A percentile compares a stretch with the other conserved stretches of the same genome.
Evolutionary conservation across 2,113 vertebrate genomes (phyloP).

Genomic region (Apteryx owenii): DNA sequence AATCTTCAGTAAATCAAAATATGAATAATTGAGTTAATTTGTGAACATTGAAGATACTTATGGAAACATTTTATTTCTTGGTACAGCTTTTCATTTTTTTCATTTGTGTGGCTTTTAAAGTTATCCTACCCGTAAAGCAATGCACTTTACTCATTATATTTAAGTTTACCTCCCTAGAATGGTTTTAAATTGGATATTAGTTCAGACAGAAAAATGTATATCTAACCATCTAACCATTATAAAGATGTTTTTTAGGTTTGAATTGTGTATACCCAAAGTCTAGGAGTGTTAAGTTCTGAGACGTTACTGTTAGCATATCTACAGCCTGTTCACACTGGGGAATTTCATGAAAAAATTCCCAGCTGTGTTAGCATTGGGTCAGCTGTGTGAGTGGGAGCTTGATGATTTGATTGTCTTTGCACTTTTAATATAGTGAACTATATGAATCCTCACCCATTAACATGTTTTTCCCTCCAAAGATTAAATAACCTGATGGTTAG

Average conservation of each 20-base stretch:
- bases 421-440: background rate
- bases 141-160: background rate
- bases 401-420: background rate
- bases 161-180: background rate
- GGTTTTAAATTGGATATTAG: conserved; percentile 19
- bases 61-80: background rate
- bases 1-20: background rate
- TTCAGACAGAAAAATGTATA: background rate
- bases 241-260: background rate
- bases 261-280: conserved; percentile 5
- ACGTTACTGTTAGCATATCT: background rate
- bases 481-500: background rate
- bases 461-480: background rate
- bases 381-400: background rate
- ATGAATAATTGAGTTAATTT: background rate
- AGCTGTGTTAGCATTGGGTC: background rate
- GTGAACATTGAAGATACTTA: background rate
- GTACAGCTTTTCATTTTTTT: background rate
- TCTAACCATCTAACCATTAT: background rate
- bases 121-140: background rate
- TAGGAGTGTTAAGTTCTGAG: background rate
- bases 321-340: background rate
- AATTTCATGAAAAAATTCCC: conserved; percentile 39
- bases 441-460: background rate
- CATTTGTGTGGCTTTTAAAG: background rate